Evolutionary conservation across 2,888 invertebrate species (phyloP).

Genomic region (Sialis lutaria): DNA sequence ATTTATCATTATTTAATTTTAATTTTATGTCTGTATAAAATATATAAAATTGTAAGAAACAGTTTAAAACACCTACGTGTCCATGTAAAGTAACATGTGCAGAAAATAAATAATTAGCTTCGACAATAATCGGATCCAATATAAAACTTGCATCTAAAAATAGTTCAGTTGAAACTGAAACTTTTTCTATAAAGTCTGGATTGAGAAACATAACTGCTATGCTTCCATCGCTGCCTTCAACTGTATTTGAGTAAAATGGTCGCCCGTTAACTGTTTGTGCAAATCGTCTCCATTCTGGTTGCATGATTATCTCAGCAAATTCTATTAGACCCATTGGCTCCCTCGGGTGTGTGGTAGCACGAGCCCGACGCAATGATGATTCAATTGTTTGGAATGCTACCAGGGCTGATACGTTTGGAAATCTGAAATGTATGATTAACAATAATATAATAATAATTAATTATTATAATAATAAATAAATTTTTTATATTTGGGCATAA

Average conservation of each 20-base stretch:
- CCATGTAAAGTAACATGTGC: constrained; percentile 3
- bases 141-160: constrained; percentile 4
- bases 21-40: neutral
- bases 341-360: constrained; percentile 3
- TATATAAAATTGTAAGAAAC: neutral
- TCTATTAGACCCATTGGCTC: constrained; percentile 3
- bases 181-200: constrained; percentile 6
- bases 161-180: constrained; percentile 3
- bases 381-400: constrained; percentile 6
- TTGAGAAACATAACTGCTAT: constrained; percentile 5
- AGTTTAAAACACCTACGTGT: neutral
- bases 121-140: constrained; percentile 3
- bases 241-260: constrained; percentile 4
- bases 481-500: too few species aligned
- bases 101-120: constrained; percentile 4
- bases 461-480: neutral
- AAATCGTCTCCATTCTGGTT: constrained; percentile 5
- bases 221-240: constrained; percentile 4
- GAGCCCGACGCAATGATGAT: constrained; percentile 3
- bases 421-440: constrained; percentile 1
- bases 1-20: too few species aligned
- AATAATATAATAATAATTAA: neutral
- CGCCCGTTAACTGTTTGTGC: constrained; percentile 5
- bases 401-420: constrained; percentile 5
- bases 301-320: constrained; percentile 4